Evolutionary conservation across 2,113 vertebrate species (phyloP).

Genomic region (Miniopterus natalensis): DNA sequence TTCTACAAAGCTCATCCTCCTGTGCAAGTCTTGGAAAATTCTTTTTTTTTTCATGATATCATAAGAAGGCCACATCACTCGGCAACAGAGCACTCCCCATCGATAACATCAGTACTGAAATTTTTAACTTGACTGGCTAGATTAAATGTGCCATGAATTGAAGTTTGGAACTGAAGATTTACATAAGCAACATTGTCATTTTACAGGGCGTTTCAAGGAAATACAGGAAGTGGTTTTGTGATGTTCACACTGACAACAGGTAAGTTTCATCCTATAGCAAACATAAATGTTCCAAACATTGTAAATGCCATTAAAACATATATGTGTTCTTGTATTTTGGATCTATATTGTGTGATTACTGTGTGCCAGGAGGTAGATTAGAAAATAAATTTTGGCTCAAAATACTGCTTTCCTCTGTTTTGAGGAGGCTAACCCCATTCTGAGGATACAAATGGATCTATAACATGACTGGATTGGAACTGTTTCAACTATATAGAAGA

Average conservation of each 20-base stretch:
- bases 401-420: not conserved
- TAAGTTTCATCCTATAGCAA: not conserved
- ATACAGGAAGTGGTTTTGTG: not conserved
- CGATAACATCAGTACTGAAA: not conserved
- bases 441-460: not conserved
- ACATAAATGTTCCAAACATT: not conserved
- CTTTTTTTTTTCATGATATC: too few relatives aligned
- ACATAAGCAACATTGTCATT: not conserved
- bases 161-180: conserved; percentile 1
- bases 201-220: not conserved
- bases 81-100: too few relatives aligned
- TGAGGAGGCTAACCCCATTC: fast-evolving
- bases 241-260: not conserved
- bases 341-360: not conserved
- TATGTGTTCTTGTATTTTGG: not conserved
- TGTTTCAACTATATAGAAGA: not conserved
- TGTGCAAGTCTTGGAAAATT: too few relatives aligned
- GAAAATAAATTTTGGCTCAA: not conserved
- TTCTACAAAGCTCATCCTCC: too few relatives aligned
- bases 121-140: not conserved
- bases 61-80: too few relatives aligned
- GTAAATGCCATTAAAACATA: not conserved
- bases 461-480: not conserved
- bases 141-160: not conserved
- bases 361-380: not conserved